A percentile compares a stretch with the other conserved stretches of the same genome.
Conservation (phyloP, 2,888 invertebrate species). For the Blastobasis lacticolella region DNA sequence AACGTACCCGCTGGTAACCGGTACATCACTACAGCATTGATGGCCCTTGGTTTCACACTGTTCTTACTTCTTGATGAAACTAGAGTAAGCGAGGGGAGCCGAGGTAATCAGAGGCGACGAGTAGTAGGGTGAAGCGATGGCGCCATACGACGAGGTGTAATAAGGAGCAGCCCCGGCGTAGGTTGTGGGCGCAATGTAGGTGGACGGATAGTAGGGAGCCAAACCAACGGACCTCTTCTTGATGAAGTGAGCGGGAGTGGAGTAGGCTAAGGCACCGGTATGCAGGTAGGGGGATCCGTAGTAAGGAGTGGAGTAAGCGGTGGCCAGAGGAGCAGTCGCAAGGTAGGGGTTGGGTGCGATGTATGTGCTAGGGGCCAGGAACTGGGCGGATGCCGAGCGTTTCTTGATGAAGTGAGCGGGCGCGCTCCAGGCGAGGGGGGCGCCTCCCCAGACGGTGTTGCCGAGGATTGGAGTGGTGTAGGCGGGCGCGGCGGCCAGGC, state of each 20-base stretch:
- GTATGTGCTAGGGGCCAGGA: conserved; percentile 8
- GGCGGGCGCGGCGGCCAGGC: not conserved
- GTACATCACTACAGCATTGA: too few species aligned
- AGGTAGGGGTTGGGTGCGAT: conserved; percentile 21
- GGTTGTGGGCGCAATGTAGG: conserved; percentile 23
- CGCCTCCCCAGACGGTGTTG: conserved; percentile 19
- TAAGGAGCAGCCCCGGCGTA: conserved; percentile 31
- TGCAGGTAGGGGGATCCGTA: conserved; percentile 20
- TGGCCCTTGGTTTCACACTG: not conserved
- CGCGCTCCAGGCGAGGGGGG: conserved; percentile 8
- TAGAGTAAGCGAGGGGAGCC: conserved; percentile 1
- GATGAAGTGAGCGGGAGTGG: conserved; percentile 3
- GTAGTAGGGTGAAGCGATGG: conserved; percentile 18
- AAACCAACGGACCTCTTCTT: conserved; percentile 1
- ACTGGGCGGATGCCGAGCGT: not conserved
- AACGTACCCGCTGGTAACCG: not conserved
- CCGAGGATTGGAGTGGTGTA: not conserved
- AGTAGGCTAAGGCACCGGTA: conserved; percentile 14
- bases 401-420: conserved; percentile 7
- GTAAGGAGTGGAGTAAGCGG: conserved; percentile 19
- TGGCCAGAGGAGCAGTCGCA: conserved; percentile 14
- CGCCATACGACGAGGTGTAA: conserved; percentile 32
- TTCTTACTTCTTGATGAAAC: conserved; percentile 2
- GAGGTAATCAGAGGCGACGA: not conserved
- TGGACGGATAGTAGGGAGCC: conserved; percentile 19